phyloP scores from a whole-genome alignment of 2,888 invertebrate genomes.

The Plagiodera versicolora region DNA sequence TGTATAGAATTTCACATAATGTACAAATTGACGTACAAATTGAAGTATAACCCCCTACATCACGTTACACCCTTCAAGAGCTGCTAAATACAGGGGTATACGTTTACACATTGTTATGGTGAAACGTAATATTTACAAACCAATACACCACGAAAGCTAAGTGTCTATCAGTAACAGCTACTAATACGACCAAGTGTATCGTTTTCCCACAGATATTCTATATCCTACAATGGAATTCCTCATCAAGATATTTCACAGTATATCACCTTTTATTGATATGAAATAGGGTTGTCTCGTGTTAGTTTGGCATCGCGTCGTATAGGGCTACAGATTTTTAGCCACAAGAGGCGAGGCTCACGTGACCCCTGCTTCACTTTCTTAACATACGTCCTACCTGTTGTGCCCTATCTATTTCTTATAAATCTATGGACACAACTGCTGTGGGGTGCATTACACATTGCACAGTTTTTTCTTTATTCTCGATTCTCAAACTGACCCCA shows the following conservation, averaged over 20 bases:
- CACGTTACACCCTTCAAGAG: constrained; percentile 17
- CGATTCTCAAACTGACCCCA: no score
- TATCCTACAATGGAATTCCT: constrained; percentile 5
- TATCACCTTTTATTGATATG: no score
- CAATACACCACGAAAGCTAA: constrained; percentile 48
- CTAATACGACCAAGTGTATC: constrained; percentile 46
- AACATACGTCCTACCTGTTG: no score
- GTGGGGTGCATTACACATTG: no score
- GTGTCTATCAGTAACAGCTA: constrained; percentile 54
- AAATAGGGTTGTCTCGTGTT: no score
- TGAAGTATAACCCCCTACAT: constrained; percentile 21
- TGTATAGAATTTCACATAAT: constrained; percentile 6
- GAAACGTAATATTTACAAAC: constrained; percentile 52
- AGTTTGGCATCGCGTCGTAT: no score
- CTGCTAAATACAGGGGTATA: constrained; percentile 9
- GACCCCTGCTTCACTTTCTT: no score
- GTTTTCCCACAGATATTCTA: constrained; percentile 42
- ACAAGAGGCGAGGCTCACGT: no score
- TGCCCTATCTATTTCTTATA: no score
- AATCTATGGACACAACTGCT: no score
- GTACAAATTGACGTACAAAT: constrained; percentile 25
- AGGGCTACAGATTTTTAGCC: no score
- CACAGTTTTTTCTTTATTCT: no score
- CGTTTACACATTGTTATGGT: constrained; percentile 52
- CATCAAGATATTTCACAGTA: neutral